Conservation (phyloP, 2,113 vertebrate species). For the Euleptes europaea region DNA sequence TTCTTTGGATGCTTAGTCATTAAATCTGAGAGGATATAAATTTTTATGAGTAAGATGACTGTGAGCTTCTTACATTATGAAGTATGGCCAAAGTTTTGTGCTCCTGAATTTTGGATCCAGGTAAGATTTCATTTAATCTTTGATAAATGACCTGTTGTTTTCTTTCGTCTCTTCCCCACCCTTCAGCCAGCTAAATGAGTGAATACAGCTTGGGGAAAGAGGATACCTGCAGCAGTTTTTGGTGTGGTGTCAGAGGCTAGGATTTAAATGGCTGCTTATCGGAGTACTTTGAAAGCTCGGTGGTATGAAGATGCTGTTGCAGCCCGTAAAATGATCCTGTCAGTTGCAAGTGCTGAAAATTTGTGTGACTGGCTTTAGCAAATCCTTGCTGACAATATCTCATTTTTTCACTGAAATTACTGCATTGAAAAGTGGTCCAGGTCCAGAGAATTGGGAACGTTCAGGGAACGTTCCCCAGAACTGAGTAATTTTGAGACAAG, state of each 20-base stretch:
- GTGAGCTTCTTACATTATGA: conserved; percentile 32
- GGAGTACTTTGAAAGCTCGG: conserved; percentile 4
- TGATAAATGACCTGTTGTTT: not conserved
- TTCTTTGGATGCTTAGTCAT: conserved; percentile 24
- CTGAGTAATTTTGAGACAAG: not conserved
- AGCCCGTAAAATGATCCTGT: not conserved
- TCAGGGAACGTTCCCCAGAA: not conserved
- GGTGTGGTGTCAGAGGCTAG: not conserved
- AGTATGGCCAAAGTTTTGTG: conserved; percentile 25
- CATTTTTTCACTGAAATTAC: not conserved
- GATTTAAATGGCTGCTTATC: not conserved
- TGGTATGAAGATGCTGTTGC: not conserved
- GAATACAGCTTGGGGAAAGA: not conserved
- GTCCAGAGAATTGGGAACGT: not conserved
- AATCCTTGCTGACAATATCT: not conserved
- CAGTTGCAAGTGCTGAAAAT: not conserved
- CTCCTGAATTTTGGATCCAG: conserved; percentile 34
- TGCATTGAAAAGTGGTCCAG: conserved; percentile 5
- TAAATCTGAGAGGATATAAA: conserved; percentile 18
- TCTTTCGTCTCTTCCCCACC: not conserved
- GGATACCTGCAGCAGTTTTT: not conserved
- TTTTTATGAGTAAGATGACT: conserved; percentile 50
- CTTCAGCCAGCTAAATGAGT: not conserved
- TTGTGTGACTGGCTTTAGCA: conserved; percentile 22
- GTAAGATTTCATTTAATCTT: conserved; percentile 46